These are phyloP conservation scores for Ciconia nigra DNA, from an alignment of 2,797 vertebrate genomes.

Conservation along the genomic window DNA sequence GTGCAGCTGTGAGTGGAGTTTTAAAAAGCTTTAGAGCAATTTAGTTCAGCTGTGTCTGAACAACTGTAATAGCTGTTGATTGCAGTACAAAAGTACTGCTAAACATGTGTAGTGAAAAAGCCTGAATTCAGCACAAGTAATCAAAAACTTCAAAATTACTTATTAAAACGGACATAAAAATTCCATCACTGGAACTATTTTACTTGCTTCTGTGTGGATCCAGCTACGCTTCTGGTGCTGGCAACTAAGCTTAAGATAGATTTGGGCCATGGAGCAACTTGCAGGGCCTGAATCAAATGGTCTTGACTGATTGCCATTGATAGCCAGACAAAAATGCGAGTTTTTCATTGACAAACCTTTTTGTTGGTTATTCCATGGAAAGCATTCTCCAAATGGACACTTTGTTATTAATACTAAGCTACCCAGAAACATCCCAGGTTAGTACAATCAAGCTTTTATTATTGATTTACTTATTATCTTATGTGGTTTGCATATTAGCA, in stretches of 20 bases:
- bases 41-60: neutral
- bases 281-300: neutral
- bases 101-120: neutral
- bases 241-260: neutral
- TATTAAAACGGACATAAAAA: neutral
- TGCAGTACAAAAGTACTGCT: neutral
- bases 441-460: neutral
- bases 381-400: neutral
- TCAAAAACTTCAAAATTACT: neutral
- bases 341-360: neutral
- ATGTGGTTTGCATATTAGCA: neutral
- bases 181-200: neutral
- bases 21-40: neutral
- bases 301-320: neutral
- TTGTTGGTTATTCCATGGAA: neutral
- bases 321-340: neutral
- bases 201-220: neutral
- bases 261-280: neutral
- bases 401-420: neutral
- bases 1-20: neutral
- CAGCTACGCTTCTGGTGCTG: neutral
- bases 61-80: neutral
- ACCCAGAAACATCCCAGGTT: neutral
- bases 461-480: neutral
- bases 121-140: neutral